Conservation (phyloP, 2,113 vertebrate genomes). For the Natator depressus region DNA sequence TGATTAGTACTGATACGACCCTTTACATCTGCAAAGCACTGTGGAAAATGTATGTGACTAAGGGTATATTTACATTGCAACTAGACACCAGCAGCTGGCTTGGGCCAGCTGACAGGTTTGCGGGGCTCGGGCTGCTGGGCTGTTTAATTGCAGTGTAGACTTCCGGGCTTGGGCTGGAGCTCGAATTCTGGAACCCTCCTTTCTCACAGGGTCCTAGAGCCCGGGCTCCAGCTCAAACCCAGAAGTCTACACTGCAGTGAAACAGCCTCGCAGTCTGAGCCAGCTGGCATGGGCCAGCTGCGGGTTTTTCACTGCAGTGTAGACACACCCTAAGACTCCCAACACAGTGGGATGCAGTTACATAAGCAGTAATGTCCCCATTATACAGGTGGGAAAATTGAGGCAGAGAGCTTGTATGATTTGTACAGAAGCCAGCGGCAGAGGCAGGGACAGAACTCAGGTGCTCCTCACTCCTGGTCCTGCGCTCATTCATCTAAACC, state of each 20-base stretch:
- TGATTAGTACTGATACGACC: background rate
- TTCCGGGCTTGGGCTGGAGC: background rate
- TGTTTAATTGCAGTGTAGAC: background rate
- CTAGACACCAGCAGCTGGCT: background rate
- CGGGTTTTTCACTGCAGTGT: background rate
- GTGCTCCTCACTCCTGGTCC: background rate
- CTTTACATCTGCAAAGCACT: background rate
- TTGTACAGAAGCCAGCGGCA: background rate
- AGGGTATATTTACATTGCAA: background rate
- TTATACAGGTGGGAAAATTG: background rate
- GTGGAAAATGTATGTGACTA: background rate
- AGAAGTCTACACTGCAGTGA: background rate
- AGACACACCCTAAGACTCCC: background rate
- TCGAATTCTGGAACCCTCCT: background rate
- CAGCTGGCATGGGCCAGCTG: background rate
- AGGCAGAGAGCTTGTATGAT: background rate
- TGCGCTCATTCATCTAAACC: background rate
- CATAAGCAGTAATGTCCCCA: background rate
- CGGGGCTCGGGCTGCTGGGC: background rate
- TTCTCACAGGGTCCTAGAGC: background rate
- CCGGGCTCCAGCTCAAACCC: background rate
- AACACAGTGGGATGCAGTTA: rapidly evolving
- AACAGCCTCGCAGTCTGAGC: background rate
- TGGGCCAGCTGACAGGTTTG: too few relatives aligned
- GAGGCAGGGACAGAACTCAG: background rate